These are phyloP conservation scores for Amphimedon queenslandica DNA, from an alignment of 37 sponge, comb jelly and placozoan genomes.

Conservation along the genomic window DNA sequence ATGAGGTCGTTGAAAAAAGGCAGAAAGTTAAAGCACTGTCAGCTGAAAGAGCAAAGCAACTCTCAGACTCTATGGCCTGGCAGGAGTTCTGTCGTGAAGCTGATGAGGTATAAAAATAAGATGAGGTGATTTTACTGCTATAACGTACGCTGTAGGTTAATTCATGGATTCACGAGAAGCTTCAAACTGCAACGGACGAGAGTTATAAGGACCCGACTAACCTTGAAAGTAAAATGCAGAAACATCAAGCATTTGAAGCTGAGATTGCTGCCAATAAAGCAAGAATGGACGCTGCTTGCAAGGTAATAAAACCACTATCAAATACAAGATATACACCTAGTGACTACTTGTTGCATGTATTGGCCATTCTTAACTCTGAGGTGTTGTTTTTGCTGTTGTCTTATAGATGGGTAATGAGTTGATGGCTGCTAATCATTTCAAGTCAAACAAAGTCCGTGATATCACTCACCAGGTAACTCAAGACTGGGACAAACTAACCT, in stretches of 20 bases:
- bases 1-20: conserved; percentile 48
- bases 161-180: conserved; percentile 84
- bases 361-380: background rate
- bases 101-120: conserved; percentile 63
- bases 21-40: conserved; percentile 73
- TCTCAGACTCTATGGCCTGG: conserved; percentile 71
- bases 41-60: conserved; percentile 45
- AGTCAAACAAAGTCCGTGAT: conserved; percentile 40
- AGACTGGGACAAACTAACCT: conserved; percentile 66
- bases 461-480: conserved; percentile 41
- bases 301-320: too few relatives aligned
- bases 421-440: conserved; percentile 53
- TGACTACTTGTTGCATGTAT: background rate
- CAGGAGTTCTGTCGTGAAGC: conserved; percentile 81
- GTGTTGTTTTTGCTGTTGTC: background rate
- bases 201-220: conserved; percentile 86
- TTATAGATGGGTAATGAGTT: conserved; percentile 56
- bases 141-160: conserved; percentile 18
- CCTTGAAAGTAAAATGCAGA: conserved; percentile 82
- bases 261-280: conserved; percentile 86
- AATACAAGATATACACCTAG: too few relatives aligned
- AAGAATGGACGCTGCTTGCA: conserved; percentile 63
- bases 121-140: background rate
- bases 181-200: conserved; percentile 81
- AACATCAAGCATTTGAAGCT: conserved; percentile 91